Percentiles rank a stretch among this genome's conserved stretches.
These are phyloP conservation scores for Campoplex capitator DNA, from an alignment of 2,888 invertebrate species.

Conservation along the genomic window DNA sequence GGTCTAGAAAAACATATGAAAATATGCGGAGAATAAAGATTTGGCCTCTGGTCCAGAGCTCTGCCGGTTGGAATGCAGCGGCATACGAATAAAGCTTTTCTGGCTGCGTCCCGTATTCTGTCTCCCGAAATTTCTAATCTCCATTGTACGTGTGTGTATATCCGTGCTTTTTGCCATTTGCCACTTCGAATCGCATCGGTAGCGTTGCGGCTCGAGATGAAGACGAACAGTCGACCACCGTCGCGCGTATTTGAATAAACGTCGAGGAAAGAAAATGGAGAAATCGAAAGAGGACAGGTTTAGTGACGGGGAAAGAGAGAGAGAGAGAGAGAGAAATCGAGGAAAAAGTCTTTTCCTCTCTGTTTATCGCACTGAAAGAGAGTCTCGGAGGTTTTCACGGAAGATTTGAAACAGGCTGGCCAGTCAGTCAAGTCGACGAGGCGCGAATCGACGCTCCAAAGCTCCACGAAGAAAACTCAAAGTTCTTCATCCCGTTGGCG, in stretches of 20 bases:
- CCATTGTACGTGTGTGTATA: background rate
- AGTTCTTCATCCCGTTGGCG: constrained; percentile 18
- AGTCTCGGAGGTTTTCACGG: constrained; percentile 66
- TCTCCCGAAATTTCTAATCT: constrained; percentile 19
- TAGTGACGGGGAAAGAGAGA: background rate
- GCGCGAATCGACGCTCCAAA: constrained; percentile 70
- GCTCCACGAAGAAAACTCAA: constrained; percentile 60
- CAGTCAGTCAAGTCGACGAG: constrained; percentile 70
- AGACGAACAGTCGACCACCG: constrained; percentile 33
- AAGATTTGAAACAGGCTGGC: constrained; percentile 67
- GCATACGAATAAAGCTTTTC: constrained; percentile 14
- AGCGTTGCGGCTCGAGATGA: constrained; percentile 17
- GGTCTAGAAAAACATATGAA: background rate
- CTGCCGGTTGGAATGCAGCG: background rate
- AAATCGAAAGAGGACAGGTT: constrained; percentile 45
- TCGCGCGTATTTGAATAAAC: constrained; percentile 36
- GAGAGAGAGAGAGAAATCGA: constrained; percentile 22
- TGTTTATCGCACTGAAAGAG: constrained; percentile 28
- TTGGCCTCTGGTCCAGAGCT: background rate
- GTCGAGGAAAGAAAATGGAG: constrained; percentile 15
- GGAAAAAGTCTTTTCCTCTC: constrained; percentile 42
- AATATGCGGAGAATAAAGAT: background rate
- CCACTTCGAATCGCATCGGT: constrained; percentile 61
- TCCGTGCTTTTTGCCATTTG: constrained; percentile 40
- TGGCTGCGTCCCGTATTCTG: constrained; percentile 18